Evolutionary conservation across 2,797 vertebrate species (phyloP), one percentile per base, ranked within the genome.

Genomic region (Rousettus madagascariensis): DNA sequence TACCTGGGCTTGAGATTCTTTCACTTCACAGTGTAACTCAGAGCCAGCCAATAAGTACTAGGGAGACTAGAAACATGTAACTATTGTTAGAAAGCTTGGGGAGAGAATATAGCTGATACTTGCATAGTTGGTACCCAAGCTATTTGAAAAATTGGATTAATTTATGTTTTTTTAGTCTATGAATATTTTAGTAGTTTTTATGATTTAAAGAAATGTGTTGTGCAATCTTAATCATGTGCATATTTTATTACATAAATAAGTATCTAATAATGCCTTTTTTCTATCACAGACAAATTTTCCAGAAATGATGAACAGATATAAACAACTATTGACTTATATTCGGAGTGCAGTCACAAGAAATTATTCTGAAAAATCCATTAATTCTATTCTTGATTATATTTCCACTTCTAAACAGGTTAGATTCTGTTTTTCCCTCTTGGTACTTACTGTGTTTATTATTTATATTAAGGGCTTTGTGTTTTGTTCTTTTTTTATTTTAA

Each of bases 301-400:
- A 97, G 99, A 99, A 99, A 99, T 99, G 99, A 99, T 99, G 99
- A 99, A 99, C 98, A 99, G 99, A 98, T 99, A 99, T 98, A 99
- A 99, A 97, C 99, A 99, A 96, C 98, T 99, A 85, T 98, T 99
- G 97, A 99, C 99, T 9, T 99, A 99, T 98, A 99, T 99, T 97
- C 98, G 99, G 98, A 99, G 99, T 98, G 99, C 99, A 82, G 99
- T 99, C 96, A 99, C 99, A 97, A 99, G 99, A 97, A 99, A 99
- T 98, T 99, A 99, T 97, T 99, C 99, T 12, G 99, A 99, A 98
- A 99, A 99, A 98, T 99, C 99, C 85, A 99, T 99, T 98, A 99
- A 99, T 98, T 99, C 99, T 97, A 99, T 99, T 98, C 99, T 99
- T 98, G 99, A 99, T 98, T 99, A 99, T 98, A 99, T 99, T 98